phyloP scores from a whole-genome alignment of 2,888 invertebrate species.

The Rhodophaea formosa region DNA sequence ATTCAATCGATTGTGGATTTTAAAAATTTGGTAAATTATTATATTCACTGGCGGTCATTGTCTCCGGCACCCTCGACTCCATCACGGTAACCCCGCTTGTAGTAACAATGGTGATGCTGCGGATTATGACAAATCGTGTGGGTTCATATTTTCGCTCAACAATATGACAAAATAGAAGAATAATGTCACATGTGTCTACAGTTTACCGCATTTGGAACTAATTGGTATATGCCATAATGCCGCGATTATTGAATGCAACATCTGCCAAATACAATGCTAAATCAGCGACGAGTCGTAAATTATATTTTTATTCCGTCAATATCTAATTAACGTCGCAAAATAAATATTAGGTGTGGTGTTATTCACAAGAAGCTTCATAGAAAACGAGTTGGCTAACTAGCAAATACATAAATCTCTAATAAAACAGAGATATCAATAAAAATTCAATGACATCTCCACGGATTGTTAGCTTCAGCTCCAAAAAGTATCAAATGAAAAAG shows the following conservation, averaged over 20 bases:
- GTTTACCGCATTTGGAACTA: conserved; percentile 77
- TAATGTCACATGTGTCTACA: conserved; percentile 75
- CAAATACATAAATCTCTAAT: conserved; percentile 1
- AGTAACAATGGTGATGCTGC: conserved; percentile 61
- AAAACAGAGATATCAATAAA: conserved; percentile 17
- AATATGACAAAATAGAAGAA: conserved; percentile 77
- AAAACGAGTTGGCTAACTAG: neutral
- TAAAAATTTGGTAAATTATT: conserved; percentile 53
- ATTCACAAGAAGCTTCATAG: neutral
- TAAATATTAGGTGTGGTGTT: conserved; percentile 5
- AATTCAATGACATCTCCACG: conserved; percentile 13
- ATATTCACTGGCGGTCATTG: conserved; percentile 48
- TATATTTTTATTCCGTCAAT: neutral
- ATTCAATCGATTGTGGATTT: conserved; percentile 52
- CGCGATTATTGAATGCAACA: conserved; percentile 65
- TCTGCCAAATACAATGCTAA: conserved; percentile 51
- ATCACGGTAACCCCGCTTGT: conserved; percentile 45
- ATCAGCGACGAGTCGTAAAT: neutral
- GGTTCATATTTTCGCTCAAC: conserved; percentile 74
- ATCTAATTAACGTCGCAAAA: conserved; percentile 9
- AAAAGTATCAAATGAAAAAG: conserved; percentile 22
- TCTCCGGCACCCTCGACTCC: conserved; percentile 48
- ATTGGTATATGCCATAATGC: conserved; percentile 75
- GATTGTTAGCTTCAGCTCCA: conserved; percentile 15
- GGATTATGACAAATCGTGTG: conserved; percentile 79